Percentiles rank a stretch among this genome's conserved stretches.
phyloP scores from a whole-genome alignment of 2,888 invertebrate species.

The Luffia ferchaultella region DNA sequence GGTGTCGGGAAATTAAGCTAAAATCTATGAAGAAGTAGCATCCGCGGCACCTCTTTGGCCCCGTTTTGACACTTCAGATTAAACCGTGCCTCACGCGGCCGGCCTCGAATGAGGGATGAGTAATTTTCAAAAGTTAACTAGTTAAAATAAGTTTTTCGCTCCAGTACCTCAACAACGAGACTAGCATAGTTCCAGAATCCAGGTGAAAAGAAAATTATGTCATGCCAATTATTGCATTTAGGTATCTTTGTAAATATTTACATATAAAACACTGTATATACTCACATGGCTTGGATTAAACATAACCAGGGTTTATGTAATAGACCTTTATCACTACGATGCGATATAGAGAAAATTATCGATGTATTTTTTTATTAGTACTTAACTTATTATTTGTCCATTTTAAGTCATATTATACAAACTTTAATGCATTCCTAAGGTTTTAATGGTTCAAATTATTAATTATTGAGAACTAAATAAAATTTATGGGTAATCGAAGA shows the following conservation, averaged over 20 bases:
- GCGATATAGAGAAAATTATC: conserved; percentile 37
- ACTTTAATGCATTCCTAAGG: conserved; percentile 53
- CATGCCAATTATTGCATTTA: neutral
- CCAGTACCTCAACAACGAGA: no score
- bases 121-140: no score
- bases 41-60: no score
- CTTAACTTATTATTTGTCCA: conserved; percentile 53
- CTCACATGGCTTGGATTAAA: neutral
- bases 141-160: no score
- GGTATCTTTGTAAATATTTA: neutral
- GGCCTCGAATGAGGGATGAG: no score
- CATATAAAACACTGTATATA: neutral
- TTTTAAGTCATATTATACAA: conserved; percentile 28
- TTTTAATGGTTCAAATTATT: conserved; percentile 51
- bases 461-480: conserved; percentile 29
- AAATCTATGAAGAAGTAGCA: no score
- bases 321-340: conserved; percentile 43
- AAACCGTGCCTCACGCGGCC: no score
- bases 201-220: no score
- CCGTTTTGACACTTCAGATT: no score
- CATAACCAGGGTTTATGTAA: conserved; percentile 40
- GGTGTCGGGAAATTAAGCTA: no score
- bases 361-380: conserved; percentile 48
- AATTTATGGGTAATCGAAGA: neutral
- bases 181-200: no score